Conservation (phyloP, 2,797 vertebrate species). For the Tokudaia muenninki region DNA sequence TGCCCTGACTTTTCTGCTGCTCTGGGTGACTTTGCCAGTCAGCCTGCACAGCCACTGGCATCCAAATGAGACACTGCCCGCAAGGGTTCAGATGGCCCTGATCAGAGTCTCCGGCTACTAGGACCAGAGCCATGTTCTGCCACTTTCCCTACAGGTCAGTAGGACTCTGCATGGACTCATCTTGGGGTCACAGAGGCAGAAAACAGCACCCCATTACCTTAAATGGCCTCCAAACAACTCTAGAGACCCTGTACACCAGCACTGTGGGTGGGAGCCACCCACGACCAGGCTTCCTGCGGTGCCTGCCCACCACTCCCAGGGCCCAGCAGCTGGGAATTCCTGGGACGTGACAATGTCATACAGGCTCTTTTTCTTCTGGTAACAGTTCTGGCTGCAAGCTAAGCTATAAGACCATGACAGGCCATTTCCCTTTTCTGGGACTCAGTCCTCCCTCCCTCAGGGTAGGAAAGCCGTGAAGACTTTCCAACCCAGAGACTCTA, state of each 20-base stretch:
- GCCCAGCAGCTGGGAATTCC: slow-evolving; percentile 62
- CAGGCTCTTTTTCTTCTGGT: not conserved
- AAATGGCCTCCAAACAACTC: not conserved
- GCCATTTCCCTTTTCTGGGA: not conserved
- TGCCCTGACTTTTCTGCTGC: not conserved
- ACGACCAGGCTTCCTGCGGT: not conserved
- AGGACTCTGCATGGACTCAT: not conserved
- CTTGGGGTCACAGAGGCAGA: not conserved
- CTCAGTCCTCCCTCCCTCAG: not conserved
- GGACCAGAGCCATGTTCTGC: not conserved
- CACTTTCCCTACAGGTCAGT: not conserved
- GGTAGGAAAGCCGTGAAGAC: not conserved
- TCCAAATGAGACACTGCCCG: not conserved
- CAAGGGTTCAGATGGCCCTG: not conserved
- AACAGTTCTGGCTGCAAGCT: not conserved
- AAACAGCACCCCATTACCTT: not conserved
- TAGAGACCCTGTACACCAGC: not conserved
- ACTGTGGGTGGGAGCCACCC: not conserved
- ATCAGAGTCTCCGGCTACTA: not conserved
- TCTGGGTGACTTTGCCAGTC: slow-evolving; percentile 7
- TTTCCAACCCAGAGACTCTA: not conserved
- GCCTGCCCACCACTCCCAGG: not conserved
- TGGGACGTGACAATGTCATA: not conserved
- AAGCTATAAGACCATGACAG: not conserved
- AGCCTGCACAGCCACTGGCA: not conserved